These are phyloP conservation scores for Rhysida immarginata DNA, from an alignment of 1,140 invertebrate species.

Conservation along the genomic window DNA sequence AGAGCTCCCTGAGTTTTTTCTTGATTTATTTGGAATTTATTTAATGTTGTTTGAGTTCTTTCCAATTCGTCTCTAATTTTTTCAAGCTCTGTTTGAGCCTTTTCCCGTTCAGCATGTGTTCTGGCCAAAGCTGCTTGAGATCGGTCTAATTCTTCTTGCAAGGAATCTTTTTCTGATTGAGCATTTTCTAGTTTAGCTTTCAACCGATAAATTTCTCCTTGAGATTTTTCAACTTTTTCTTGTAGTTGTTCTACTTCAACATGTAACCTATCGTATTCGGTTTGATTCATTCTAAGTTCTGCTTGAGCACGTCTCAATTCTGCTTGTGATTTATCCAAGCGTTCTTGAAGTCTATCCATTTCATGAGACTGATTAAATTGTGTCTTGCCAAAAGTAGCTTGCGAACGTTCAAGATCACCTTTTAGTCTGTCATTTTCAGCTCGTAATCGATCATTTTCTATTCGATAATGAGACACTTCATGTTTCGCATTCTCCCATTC, in stretches of 20 bases:
- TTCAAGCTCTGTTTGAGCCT: constrained; percentile 64
- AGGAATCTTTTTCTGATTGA: constrained; percentile 77
- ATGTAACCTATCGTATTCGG: constrained; percentile 70
- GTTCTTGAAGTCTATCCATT: constrained; percentile 66
- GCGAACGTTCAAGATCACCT: constrained; percentile 66
- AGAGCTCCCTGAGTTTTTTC: constrained; percentile 74
- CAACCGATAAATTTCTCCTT: constrained; percentile 82
- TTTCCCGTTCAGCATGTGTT: constrained; percentile 72
- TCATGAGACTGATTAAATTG: constrained; percentile 31
- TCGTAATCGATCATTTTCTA: constrained; percentile 64
- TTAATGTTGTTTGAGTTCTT: constrained; percentile 67
- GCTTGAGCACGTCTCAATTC: constrained; percentile 67
- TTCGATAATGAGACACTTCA: constrained; percentile 60
- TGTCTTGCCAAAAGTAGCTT: constrained; percentile 45
- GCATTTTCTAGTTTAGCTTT: constrained; percentile 88
- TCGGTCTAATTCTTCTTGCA: constrained; percentile 67
- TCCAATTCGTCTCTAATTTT: constrained; percentile 82
- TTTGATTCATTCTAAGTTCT: constrained; percentile 49
- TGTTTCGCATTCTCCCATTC: constrained; percentile 83
- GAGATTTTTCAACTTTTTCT: constrained; percentile 82
- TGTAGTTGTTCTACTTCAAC: constrained; percentile 67
- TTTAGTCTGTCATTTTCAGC: constrained; percentile 40
- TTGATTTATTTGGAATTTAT: constrained; percentile 74
- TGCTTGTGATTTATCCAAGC: constrained; percentile 63
- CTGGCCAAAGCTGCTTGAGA: constrained; percentile 33